Percentiles rank a stretch among this genome's conserved stretches.
These are phyloP conservation scores for Antennarius maculatus DNA, from an alignment of 2,797 vertebrate species.

Conservation along the genomic window DNA sequence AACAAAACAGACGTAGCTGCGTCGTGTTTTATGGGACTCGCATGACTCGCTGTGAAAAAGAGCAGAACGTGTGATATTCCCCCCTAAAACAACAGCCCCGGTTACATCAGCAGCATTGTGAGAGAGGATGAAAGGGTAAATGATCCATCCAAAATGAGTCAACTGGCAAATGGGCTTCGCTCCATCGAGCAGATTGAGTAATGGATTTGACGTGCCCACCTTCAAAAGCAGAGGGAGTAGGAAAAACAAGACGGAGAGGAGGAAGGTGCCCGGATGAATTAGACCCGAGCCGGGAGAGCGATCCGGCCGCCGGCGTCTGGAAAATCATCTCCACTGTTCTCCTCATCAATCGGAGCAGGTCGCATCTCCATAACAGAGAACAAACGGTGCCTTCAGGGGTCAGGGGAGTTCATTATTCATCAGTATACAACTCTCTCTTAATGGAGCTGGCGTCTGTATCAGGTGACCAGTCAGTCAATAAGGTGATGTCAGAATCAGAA, in stretches of 20 bases:
- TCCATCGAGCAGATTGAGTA: conserved; percentile 76
- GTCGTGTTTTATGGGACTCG: conserved; percentile 54
- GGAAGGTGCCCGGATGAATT: conserved; percentile 33
- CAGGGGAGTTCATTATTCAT: conserved; percentile 42
- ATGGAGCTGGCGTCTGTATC: conserved; percentile 36
- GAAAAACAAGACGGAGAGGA: conserved; percentile 36
- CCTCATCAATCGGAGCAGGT: conserved; percentile 60
- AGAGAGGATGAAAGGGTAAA: conserved; percentile 73
- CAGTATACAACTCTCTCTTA: conserved; percentile 46
- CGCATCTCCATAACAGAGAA: conserved; percentile 51
- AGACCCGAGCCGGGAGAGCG: conserved; percentile 26
- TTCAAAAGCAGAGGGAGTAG: conserved; percentile 45
- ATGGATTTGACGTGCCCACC: conserved; percentile 73
- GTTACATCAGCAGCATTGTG: conserved; percentile 68
- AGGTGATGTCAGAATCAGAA: conserved; percentile 31
- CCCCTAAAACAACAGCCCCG: conserved; percentile 11
- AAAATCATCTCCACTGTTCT: conserved; percentile 46
- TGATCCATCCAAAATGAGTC: conserved; percentile 76
- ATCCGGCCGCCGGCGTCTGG: conserved; percentile 36
- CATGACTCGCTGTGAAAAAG: conserved; percentile 53
- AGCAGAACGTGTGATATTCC: conserved; percentile 24
- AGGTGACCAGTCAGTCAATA: conserved; percentile 49
- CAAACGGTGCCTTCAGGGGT: conserved; percentile 44
- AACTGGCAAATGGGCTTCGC: conserved; percentile 73
- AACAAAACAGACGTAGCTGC: conserved; percentile 29